Conservation (phyloP, 2,888 invertebrate species). For the Dascillus cervinus region DNA sequence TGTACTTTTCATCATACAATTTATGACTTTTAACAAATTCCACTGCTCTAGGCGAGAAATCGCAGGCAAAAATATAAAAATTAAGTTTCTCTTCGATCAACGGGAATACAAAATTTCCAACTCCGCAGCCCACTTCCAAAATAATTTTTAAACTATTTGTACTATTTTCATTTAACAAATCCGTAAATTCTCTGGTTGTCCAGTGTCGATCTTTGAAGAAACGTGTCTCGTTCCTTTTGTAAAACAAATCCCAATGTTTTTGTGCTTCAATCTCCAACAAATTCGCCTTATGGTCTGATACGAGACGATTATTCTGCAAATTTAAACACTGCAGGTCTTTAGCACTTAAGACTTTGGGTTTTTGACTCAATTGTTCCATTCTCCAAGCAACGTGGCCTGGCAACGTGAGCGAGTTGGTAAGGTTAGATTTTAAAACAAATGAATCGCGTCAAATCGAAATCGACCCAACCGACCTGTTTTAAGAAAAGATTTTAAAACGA, state of each 20-base stretch:
- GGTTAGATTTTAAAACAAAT: no score
- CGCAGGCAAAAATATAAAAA: constrained; percentile 78
- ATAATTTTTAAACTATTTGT: constrained; percentile 41
- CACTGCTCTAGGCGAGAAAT: constrained; percentile 86
- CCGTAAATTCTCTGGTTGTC: constrained; percentile 91
- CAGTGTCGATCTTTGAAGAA: constrained; percentile 96
- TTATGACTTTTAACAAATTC: constrained; percentile 70
- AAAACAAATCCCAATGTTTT: constrained; percentile 94
- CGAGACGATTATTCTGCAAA: constrained; percentile 60
- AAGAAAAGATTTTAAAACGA: no score
- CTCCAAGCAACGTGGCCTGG: no score
- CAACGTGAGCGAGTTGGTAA: no score
- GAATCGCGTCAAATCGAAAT: no score
- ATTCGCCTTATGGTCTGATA: constrained; percentile 65
- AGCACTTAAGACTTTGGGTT: no score
- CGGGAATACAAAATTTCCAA: constrained; percentile 94
- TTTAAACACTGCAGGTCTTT: constrained; percentile 56
- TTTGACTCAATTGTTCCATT: no score
- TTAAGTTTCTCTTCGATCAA: constrained; percentile 70
- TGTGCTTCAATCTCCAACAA: constrained; percentile 76
- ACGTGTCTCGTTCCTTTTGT: constrained; percentile 86
- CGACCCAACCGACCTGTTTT: no score
- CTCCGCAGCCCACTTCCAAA: constrained; percentile 90
- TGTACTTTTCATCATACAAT: constrained; percentile 55
- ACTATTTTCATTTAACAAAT: constrained; percentile 55